Base-by-base conservation (phyloP, 2,113 vertebrate genomes). In the Genyomyrus donnyi region DNA sequence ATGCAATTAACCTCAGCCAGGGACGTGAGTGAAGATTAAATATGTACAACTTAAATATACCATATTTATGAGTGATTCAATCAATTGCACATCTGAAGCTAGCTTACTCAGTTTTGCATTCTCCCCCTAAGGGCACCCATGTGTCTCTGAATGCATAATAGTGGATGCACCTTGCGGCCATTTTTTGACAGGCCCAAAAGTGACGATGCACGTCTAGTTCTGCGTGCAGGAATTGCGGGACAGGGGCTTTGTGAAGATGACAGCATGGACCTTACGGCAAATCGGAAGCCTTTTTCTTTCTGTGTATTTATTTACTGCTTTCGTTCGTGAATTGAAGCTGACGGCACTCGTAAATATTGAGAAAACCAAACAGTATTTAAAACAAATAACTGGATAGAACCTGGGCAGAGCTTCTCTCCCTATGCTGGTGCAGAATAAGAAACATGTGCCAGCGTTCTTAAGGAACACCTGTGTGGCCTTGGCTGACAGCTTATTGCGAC, bases 1-100 rank as follows among this genome's bases (percentile, higher is more conserved):
- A 91, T 89, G 88, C 17, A 90, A 48, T 93, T 93, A 88, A 56
- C 93, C 92, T 90, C 50, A 88, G 83, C 74, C 52, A 39, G 53
- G 48, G 89, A 5, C 90, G 53, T 88, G 89, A 90, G 27, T 91
- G 52, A 88, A 90, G 87, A 92, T 92, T 91, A 86, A 84, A 91
- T 89, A 88, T 91, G 19, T 15, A 2, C 11, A 48, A 90, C 89
- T 90, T 90, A 90, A 89, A 19, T 39, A 90, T 85, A 6, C 52
- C 13, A 9, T 52, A 1, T 0, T 0, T 31, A 52, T 49, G 48
- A 53, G 85, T 53, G 48, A 87, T n/a, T 35, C 49, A 87, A 31
- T 88, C 84, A 89, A 89, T 91, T 91, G 84, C n/a, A 88, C 70
- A 52, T 91, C 86, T 80, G 39, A 24, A 85, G 45, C 1, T 42